A percentile compares a stretch with the other conserved stretches of the same genome.
phyloP scores from a whole-genome alignment of 1,140 invertebrate genomes.

The Parasteatoda tepidariorum region DNA sequence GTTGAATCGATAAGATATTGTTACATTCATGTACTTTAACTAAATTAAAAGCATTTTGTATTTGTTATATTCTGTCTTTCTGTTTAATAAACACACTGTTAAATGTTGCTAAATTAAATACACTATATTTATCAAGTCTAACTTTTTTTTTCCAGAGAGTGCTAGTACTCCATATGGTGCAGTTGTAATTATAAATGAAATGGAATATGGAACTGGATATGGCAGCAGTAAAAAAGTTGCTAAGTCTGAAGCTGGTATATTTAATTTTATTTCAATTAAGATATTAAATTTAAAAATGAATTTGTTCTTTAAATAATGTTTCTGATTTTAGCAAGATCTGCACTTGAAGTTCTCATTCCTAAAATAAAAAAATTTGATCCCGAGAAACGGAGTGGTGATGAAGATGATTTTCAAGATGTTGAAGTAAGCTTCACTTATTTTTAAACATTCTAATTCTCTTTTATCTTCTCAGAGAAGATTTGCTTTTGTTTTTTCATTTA shows the following conservation, averaged over 20 bases:
- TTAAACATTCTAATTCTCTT: conserved; percentile 35
- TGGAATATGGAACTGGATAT: conserved; percentile 91
- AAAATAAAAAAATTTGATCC: conserved; percentile 82
- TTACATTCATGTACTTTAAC: too few relatives aligned
- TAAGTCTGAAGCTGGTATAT: conserved; percentile 82
- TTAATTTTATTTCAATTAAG: neutral
- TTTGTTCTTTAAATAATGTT: neutral
- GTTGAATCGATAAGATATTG: too few relatives aligned
- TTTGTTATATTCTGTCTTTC: too few relatives aligned
- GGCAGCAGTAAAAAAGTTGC: conserved; percentile 95
- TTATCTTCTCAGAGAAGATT: neutral
- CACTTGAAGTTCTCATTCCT: conserved; percentile 92
- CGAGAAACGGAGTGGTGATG: conserved; percentile 63
- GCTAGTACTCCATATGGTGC: conserved; percentile 92
- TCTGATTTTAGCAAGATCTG: conserved; percentile 72
- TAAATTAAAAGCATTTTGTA: too few relatives aligned
- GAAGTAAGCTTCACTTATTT: conserved; percentile 70
- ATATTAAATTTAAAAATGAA: neutral
- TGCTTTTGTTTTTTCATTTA: too few relatives aligned
- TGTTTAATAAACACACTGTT: too few relatives aligned
- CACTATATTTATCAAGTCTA: too few relatives aligned
- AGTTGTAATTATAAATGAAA: conserved; percentile 89
- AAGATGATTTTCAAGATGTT: conserved; percentile 68
- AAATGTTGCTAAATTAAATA: too few relatives aligned
- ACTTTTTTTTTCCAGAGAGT: conserved; percentile 76